Evolutionary conservation across 2,113 vertebrate genomes (phyloP).

Genomic region (Chrysochloris asiatica): DNA sequence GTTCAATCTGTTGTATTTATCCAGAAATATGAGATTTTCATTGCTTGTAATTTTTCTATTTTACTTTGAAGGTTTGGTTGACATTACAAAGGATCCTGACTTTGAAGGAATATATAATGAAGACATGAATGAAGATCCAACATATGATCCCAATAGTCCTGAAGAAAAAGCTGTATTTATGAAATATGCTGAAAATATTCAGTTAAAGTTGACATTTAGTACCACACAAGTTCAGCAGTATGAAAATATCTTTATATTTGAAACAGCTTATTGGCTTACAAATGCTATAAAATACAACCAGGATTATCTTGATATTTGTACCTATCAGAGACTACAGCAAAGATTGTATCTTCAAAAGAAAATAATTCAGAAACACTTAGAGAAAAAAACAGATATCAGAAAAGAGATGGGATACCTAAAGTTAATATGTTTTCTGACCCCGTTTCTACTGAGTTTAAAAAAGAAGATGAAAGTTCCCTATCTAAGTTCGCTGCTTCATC

Average conservation of each 20-base stretch:
- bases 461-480: constrained; percentile 85
- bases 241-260: constrained; percentile 84
- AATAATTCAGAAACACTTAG: constrained; percentile 82
- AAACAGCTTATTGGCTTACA: constrained; percentile 77
- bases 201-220: constrained; percentile 83
- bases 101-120: constrained; percentile 83
- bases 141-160: constrained; percentile 81
- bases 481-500: constrained; percentile 79
- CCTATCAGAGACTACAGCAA: constrained; percentile 84
- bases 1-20: not conserved
- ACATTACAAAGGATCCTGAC: constrained; percentile 82
- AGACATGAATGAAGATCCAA: constrained; percentile 81
- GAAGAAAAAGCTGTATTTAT: constrained; percentile 83
- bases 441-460: constrained; percentile 83
- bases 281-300: constrained; percentile 79
- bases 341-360: constrained; percentile 82
- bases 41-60: constrained; percentile 10
- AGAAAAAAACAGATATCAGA: constrained; percentile 80
- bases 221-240: constrained; percentile 78
- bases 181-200: constrained; percentile 79
- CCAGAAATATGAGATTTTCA: not conserved
- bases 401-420: constrained; percentile 81
- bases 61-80: constrained; percentile 78
- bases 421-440: constrained; percentile 83
- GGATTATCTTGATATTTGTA: constrained; percentile 79